Evolutionary conservation across 23 tunicate species (phyloP).

Genomic region (Styela plicata): DNA sequence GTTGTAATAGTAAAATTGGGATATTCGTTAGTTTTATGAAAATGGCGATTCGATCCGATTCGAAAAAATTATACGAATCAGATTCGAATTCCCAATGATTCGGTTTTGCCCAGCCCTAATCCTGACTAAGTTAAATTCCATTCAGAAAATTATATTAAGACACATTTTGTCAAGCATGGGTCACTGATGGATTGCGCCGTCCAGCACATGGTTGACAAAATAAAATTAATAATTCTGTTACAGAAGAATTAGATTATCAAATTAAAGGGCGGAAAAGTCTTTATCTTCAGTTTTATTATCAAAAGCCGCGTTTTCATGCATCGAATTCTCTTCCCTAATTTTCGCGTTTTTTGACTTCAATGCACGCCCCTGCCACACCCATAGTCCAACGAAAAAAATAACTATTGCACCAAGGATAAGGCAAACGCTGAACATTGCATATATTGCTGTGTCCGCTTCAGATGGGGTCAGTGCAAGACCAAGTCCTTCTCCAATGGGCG

Average conservation of each 20-base stretch:
- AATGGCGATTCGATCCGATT: no score
- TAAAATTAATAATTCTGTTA: neutral
- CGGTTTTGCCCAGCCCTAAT: no score
- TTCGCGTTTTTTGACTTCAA: neutral
- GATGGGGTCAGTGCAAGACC: conserved; percentile 10
- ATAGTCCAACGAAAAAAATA: neutral
- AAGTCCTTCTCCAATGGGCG: conserved; percentile 13
- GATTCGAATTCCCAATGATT: no score
- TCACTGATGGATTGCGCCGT: no score
- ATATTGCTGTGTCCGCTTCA: conserved; percentile 21
- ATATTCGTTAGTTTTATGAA: no score
- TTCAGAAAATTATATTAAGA: no score
- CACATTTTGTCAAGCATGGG: no score
- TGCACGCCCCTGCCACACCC: neutral
- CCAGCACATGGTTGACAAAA: neutral
- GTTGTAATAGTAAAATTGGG: no score
- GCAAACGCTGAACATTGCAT: conserved; percentile 16
- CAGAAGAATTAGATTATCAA: neutral
- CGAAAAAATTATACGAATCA: no score
- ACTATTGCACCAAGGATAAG: neutral
- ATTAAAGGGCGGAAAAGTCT: neutral
- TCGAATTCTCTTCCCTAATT: neutral
- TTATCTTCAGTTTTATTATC: neutral
- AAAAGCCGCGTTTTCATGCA: neutral
- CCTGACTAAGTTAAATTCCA: no score